Conservation (phyloP, 2,888 invertebrate species). For the Lasioglossum villosulum region DNA sequence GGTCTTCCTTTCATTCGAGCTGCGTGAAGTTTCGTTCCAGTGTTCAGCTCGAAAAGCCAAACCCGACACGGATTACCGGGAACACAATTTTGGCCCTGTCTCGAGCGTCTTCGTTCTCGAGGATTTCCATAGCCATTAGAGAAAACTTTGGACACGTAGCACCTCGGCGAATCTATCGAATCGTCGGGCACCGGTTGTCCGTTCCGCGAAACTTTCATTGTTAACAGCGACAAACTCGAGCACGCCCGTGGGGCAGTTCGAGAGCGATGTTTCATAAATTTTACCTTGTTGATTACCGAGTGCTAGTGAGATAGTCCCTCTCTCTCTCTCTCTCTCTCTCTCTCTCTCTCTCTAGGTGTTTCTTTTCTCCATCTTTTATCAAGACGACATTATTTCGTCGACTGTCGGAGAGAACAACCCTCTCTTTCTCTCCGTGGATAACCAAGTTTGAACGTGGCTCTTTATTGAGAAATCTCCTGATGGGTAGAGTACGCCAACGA, state of each 20-base stretch:
- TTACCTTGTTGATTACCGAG: slow-evolving; percentile 1
- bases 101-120: slow-evolving; percentile 19
- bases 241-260: slow-evolving; percentile 18
- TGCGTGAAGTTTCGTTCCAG: background rate
- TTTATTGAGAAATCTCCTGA: slow-evolving; percentile 26
- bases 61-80: slow-evolving; percentile 20
- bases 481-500: slow-evolving; percentile 21
- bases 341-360: background rate
- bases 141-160: slow-evolving; percentile 25
- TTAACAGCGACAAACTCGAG: slow-evolving; percentile 34
- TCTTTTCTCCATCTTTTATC: background rate
- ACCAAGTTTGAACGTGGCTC: slow-evolving; percentile 29
- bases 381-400: background rate
- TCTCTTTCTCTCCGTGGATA: background rate
- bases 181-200: slow-evolving; percentile 27
- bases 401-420: background rate
- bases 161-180: slow-evolving; percentile 23
- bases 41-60: slow-evolving; percentile 5
- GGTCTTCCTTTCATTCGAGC: background rate
- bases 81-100: slow-evolving; percentile 20
- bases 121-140: slow-evolving; percentile 37
- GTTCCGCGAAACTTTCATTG: slow-evolving; percentile 23
- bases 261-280: slow-evolving; percentile 25
- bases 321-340: background rate
- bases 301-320: background rate